Conservation (phyloP, 1,140 invertebrate species). For the Polypedilum vanderplanki region DNA sequence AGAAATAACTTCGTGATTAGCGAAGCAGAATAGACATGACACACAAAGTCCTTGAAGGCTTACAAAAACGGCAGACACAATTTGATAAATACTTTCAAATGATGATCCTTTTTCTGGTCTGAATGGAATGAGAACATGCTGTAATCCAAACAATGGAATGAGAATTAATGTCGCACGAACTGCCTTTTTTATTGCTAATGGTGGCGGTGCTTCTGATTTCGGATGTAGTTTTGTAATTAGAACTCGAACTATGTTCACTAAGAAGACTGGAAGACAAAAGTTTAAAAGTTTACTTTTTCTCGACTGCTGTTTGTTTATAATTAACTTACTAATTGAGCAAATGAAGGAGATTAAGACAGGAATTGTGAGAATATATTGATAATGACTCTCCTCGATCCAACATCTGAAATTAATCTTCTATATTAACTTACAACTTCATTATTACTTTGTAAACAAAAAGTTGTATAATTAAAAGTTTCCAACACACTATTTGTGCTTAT, state of each 20-base stretch:
- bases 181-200: constrained; percentile 46
- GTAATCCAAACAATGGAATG: constrained; percentile 62
- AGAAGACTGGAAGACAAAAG: constrained; percentile 63
- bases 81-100: constrained; percentile 63
- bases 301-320: neutral
- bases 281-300: neutral
- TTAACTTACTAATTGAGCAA: constrained; percentile 46
- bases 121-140: constrained; percentile 75
- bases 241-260: constrained; percentile 78
- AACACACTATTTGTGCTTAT: no score
- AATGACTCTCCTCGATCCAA: constrained; percentile 67
- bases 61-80: constrained; percentile 66
- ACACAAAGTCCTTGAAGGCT: constrained; percentile 84
- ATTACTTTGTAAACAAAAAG: no score
- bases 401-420: constrained; percentile 51
- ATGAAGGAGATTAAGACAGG: constrained; percentile 67
- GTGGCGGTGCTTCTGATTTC: constrained; percentile 49
- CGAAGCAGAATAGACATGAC: constrained; percentile 81
- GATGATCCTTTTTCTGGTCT: constrained; percentile 57
- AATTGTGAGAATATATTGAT: constrained; percentile 60
- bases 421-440: no score
- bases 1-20: constrained; percentile 74
- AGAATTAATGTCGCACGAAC: constrained; percentile 70
- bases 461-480: no score
- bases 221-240: constrained; percentile 74